Conservation (phyloP, 92 coral and sea anemone species). For the Palythoa grandis region DNA sequence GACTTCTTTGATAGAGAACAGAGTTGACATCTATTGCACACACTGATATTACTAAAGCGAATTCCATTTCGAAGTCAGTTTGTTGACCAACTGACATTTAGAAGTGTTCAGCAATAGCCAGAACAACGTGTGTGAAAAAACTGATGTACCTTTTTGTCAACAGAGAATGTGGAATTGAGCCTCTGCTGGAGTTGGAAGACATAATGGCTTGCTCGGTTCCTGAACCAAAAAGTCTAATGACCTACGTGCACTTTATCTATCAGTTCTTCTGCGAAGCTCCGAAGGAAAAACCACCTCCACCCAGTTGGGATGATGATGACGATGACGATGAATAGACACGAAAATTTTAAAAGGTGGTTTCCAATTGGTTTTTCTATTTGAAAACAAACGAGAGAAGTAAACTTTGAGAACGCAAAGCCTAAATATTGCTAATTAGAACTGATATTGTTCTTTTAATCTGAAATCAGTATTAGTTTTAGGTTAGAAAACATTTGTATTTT, state of each 20-base stretch:
- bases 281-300: conserved; percentile 30
- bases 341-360: background rate
- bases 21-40: too few relatives aligned
- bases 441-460: background rate
- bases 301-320: conserved; percentile 36
- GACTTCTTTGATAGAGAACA: too few relatives aligned
- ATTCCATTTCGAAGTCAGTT: too few relatives aligned
- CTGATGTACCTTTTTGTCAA: background rate
- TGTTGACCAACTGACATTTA: too few relatives aligned
- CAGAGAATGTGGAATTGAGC: conserved; percentile 94
- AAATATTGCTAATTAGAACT: background rate
- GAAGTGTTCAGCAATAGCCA: too few relatives aligned
- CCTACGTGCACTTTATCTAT: conserved; percentile 90
- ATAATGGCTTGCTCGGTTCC: conserved; percentile 77
- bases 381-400: background rate
- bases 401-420: background rate
- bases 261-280: conserved; percentile 77
- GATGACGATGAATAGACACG: conserved; percentile 3
- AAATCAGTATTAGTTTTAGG: background rate
- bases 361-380: background rate
- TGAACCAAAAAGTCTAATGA: conserved; percentile 91
- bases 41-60: too few relatives aligned
- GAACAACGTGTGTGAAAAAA: background rate
- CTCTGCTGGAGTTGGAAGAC: conserved; percentile 89
- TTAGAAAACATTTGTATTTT: background rate